phyloP scores from a whole-genome alignment of 2,797 vertebrate species.

The Rhynchonycteris naso region DNA sequence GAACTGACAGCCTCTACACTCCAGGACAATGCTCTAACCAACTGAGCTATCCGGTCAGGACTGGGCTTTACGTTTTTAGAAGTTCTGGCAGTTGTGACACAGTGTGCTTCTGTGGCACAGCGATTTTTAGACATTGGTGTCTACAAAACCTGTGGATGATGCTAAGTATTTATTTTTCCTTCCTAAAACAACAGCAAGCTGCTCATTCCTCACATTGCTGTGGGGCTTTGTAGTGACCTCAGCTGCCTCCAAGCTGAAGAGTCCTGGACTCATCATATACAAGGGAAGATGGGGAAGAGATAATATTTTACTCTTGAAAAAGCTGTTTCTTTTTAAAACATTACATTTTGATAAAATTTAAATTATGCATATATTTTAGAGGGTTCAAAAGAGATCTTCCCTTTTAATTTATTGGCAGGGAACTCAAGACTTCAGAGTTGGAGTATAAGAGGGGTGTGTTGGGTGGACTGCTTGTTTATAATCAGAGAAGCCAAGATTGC shows the following conservation, averaged over 20 bases:
- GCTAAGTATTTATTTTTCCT: slow-evolving; percentile 32
- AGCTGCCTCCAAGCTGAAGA: neutral
- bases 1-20: no score
- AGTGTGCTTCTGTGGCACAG: neutral
- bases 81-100: neutral
- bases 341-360: slow-evolving; percentile 18
- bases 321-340: neutral
- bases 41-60: no score
- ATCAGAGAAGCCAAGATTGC: neutral
- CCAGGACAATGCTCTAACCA: no score
- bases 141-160: neutral
- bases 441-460: neutral
- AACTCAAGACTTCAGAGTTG: neutral
- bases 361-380: neutral
- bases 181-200: neutral
- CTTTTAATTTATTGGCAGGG: neutral
- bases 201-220: neutral
- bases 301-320: neutral
- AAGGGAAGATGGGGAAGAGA: neutral
- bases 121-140: neutral
- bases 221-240: neutral
- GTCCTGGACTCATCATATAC: neutral
- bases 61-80: neutral
- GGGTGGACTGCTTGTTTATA: neutral
- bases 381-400: neutral